A percentile compares a stretch with the other conserved stretches of the same genome.
These are phyloP conservation scores for Melangyna quadrimaculata DNA, from an alignment of 2,888 invertebrate genomes.

Conservation along the genomic window DNA sequence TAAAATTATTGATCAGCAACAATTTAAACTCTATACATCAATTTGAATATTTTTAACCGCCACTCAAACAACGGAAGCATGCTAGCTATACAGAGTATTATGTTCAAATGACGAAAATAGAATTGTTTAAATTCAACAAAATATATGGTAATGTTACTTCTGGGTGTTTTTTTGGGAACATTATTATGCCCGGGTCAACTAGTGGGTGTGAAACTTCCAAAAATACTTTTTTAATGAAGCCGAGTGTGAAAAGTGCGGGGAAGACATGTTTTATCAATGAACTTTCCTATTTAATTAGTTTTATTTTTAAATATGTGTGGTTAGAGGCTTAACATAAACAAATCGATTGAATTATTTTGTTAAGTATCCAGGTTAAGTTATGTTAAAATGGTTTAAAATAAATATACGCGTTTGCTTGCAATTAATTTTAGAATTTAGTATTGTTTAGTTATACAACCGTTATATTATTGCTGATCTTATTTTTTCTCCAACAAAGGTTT, in stretches of 20 bases:
- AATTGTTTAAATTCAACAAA: constrained; percentile 34
- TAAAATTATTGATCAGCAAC: constrained; percentile 44
- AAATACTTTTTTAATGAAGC: constrained; percentile 18
- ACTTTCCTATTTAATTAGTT: neutral
- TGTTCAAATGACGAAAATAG: constrained; percentile 43
- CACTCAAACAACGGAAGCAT: constrained; percentile 34
- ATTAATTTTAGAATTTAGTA: too few species aligned
- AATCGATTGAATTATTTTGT: neutral
- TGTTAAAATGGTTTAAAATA: too few species aligned
- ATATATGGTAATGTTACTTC: constrained; percentile 13
- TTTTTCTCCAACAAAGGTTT: too few species aligned
- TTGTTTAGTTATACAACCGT: too few species aligned
- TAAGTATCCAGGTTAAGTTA: neutral
- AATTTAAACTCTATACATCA: constrained; percentile 26
- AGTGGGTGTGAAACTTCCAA: constrained; percentile 42
- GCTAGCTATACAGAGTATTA: too few species aligned
- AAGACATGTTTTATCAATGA: neutral
- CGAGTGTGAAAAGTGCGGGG: neutral
- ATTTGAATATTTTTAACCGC: constrained; percentile 44
- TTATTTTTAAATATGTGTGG: neutral
- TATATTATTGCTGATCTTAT: too few species aligned
- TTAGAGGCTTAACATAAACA: neutral
- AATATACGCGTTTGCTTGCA: too few species aligned
- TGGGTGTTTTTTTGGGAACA: constrained; percentile 34
- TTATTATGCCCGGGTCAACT: constrained; percentile 1